Conservation (phyloP, 2,797 vertebrate genomes). For the Tapirus indicus region DNA sequence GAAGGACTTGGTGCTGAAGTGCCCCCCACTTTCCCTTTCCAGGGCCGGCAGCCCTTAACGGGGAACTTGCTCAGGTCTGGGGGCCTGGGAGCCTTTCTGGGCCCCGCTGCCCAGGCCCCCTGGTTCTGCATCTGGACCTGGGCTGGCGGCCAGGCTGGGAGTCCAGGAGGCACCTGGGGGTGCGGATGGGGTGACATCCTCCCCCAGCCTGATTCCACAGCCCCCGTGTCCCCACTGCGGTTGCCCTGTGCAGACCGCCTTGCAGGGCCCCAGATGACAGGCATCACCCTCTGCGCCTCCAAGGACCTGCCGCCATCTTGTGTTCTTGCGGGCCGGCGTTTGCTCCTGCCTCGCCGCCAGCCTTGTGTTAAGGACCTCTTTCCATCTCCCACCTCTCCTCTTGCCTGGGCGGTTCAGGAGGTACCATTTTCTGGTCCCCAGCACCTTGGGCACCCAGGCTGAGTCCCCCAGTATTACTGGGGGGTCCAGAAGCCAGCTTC, state of each 20-base stretch:
- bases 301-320: constrained; percentile 61
- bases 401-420: background rate
- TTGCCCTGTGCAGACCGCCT: background rate
- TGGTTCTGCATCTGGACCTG: background rate
- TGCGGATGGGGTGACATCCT: background rate
- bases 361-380: background rate
- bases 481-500: background rate
- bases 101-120: background rate
- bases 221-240: background rate
- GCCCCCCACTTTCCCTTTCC: no score
- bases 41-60: background rate
- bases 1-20: background rate
- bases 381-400: background rate
- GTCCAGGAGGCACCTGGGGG: background rate
- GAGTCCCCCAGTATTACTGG: background rate
- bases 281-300: background rate
- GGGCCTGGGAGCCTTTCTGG: background rate
- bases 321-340: rapidly evolving
- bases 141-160: background rate
- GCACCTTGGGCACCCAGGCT: background rate
- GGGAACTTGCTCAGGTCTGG: background rate
- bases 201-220: background rate
- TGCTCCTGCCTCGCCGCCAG: rapidly evolving
- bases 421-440: background rate
- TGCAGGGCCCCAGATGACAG: background rate